Conservation (phyloP, 2,797 vertebrate genomes). For the Bryconaethiops microstoma region DNA sequence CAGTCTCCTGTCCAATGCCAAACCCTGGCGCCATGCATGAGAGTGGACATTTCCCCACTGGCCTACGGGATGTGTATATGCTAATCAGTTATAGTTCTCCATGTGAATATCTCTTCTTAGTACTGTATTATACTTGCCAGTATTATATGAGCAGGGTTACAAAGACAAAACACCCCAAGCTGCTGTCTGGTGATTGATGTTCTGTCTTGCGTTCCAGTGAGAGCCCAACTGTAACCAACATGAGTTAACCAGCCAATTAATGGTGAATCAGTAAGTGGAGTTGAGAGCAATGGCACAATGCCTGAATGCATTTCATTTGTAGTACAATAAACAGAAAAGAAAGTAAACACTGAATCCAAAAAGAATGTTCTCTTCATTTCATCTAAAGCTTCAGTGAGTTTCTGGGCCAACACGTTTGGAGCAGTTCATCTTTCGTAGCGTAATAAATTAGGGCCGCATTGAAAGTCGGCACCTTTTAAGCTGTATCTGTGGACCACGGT, state of each 20-base stretch:
- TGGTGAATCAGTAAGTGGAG: neutral
- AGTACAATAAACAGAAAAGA: neutral
- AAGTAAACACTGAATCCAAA: neutral
- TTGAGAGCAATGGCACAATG: no score
- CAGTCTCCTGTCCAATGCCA: neutral
- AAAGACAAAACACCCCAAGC: neutral
- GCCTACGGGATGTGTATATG: constrained; percentile 17
- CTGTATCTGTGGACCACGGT: neutral
- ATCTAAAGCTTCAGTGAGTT: neutral
- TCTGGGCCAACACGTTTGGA: no score
- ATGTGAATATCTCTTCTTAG: constrained; percentile 37
- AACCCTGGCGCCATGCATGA: constrained; percentile 22
- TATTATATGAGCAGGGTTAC: constrained; percentile 44
- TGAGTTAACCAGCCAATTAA: neutral
- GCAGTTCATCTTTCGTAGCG: neutral
- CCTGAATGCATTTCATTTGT: neutral
- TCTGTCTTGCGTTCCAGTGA: neutral
- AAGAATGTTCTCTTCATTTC: neutral
- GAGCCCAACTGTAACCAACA: neutral
- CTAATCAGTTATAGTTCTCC: neutral
- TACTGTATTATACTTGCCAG: constrained; percentile 54
- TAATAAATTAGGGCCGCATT: constrained; percentile 5
- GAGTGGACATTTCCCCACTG: neutral
- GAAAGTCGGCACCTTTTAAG: neutral
- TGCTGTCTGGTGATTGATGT: constrained; percentile 9